phyloP scores from a whole-genome alignment of 2,888 invertebrate genomes.

The Lepeophtheirus nordmannii region DNA sequence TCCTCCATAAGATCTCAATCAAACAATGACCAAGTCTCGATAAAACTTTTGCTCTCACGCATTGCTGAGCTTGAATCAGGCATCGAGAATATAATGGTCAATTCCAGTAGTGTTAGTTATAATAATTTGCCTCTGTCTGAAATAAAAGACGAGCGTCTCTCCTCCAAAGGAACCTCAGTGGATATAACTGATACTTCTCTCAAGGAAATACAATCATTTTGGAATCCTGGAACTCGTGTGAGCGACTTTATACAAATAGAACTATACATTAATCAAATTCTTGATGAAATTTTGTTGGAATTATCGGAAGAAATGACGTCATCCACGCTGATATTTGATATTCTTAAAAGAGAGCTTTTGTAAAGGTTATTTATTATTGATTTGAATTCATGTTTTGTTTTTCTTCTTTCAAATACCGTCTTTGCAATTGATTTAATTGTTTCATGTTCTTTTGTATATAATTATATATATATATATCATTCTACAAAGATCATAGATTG shows the following conservation, averaged over 20 bases:
- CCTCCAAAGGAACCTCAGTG: neutral
- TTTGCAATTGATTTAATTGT: no score
- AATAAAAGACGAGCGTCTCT: no score
- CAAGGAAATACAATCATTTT: neutral
- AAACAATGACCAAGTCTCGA: neutral
- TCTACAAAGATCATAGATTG: no score
- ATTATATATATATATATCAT: no score
- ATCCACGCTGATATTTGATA: neutral
- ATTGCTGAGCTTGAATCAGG: neutral
- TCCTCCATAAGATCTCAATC: neutral
- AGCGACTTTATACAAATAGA: neutral
- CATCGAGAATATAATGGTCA: neutral
- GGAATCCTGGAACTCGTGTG: neutral
- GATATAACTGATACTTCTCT: conserved; percentile 1
- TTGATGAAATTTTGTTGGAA: neutral
- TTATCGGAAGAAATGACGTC: neutral
- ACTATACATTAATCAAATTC: neutral
- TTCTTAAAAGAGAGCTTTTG: neutral
- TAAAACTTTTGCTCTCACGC: neutral
- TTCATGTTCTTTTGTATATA: no score
- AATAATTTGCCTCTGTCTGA: neutral
- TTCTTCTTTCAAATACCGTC: no score
- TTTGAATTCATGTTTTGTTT: no score
- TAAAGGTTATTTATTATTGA: no score
- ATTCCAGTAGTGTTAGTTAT: neutral